Evolutionary conservation across 2,113 vertebrate species (phyloP), one percentile per base, ranked within the genome.

Genomic region (Cyanoderma ruficeps): DNA sequence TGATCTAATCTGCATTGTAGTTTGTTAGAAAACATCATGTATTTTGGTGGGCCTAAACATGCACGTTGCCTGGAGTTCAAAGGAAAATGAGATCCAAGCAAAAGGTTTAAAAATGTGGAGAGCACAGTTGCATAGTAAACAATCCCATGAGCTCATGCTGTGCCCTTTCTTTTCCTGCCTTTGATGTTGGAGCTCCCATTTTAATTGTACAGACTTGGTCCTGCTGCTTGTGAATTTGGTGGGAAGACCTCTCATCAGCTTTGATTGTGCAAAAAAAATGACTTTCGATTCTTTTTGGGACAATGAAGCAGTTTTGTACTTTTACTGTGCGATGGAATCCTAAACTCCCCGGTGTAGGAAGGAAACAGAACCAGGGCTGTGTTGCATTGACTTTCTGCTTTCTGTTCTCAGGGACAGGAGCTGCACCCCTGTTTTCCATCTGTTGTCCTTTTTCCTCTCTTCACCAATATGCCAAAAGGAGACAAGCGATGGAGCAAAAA

Each of bases 101-200:
- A 89, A 84, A 94, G 64, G 22, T 79, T 89, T 56, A 87, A 89
- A 83, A 64, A 75, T 47, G 49, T 49, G 61, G 44, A 64, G 13
- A 79, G n/a, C 44, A 23, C 2, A 67, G 5, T 65, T 83, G 39
- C 7, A 11, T 67, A 78, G 76, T 56, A 83, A 95, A 91, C 89
- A 93, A 80, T 78, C 89, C 76, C 96, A 86, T 47, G 70, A 89
- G n/a, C 56, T 91, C 91, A 25, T 44, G 83, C 93, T 91, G 87
- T 52, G 91, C n/a, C 31, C 44, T 82, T 94, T 90, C 83, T 81
- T 91, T 94, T 35, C 11, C 52, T 75, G 89, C 42, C 83, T 95
- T 93, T 97, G 94, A 96, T 92, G 72, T 44, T 63, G 44, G 52
- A 78, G 41, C n/a, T 92, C 87, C 64, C 18, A 8, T 71, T 94